These are phyloP conservation scores for Ips typographus DNA, from an alignment of 1,140 invertebrate genomes.

Conservation along the genomic window DNA sequence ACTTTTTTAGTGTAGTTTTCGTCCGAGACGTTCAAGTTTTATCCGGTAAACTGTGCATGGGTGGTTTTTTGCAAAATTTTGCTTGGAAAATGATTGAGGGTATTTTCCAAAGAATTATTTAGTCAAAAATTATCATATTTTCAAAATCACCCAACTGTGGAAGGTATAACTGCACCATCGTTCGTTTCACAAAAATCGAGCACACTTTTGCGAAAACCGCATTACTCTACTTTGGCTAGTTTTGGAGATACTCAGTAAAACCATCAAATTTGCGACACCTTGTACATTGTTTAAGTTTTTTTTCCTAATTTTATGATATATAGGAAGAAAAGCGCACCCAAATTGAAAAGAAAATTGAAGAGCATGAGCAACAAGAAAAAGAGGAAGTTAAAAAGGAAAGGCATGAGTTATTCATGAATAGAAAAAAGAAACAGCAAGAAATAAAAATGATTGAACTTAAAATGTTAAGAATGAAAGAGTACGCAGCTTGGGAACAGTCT, in stretches of 20 bases:
- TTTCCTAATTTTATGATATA: slow-evolving; percentile 34
- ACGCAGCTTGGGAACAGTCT: slow-evolving; percentile 83
- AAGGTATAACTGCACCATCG: no score
- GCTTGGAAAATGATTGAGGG: no score
- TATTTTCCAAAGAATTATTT: no score
- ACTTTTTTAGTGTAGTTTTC: no score
- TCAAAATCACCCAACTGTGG: no score
- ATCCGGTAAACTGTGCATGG: no score
- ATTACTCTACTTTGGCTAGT: no score
- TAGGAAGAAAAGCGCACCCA: slow-evolving; percentile 81
- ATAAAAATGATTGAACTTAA: slow-evolving; percentile 89
- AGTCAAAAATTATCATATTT: no score
- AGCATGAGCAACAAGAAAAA: slow-evolving; percentile 84
- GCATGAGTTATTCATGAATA: slow-evolving; percentile 79
- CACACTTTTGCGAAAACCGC: no score
- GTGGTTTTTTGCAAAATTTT: no score
- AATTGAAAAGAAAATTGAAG: slow-evolving; percentile 92
- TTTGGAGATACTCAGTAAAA: neutral
- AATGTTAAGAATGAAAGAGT: slow-evolving; percentile 83
- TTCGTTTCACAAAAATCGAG: no score
- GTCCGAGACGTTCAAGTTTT: no score
- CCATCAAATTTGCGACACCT: slow-evolving; percentile 1
- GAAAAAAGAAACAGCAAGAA: slow-evolving; percentile 84
- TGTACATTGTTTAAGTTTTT: neutral
- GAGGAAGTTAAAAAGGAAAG: slow-evolving; percentile 82